phyloP scores from a whole-genome alignment of 1,140 invertebrate species.

The Dendrolimus kikuchii region DNA sequence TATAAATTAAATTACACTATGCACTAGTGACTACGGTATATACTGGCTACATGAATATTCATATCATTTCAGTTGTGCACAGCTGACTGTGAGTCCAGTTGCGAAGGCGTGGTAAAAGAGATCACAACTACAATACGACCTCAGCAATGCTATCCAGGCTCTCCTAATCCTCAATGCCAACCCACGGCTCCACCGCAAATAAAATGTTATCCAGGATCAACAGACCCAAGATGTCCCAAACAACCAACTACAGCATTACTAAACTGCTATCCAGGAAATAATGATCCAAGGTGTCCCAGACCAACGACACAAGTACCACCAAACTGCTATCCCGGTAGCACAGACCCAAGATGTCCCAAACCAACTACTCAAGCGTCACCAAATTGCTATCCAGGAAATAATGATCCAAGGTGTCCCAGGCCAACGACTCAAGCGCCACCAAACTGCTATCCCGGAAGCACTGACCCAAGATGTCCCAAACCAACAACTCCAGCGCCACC shows the following conservation, averaged over 20 bases:
- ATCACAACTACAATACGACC: conserved; percentile 37
- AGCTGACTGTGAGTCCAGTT: conserved; percentile 51
- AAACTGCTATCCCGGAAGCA: conserved; percentile 58
- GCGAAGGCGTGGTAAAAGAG: conserved; percentile 37
- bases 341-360: conserved; percentile 58
- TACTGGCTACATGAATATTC: background rate
- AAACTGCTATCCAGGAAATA: conserved; percentile 61
- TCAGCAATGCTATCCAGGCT: conserved; percentile 50
- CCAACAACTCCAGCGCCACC: conserved; percentile 26
- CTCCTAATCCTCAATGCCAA: conserved; percentile 11
- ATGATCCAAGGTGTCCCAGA: conserved; percentile 43
- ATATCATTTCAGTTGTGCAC: conserved; percentile 54
- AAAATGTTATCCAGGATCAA: conserved; percentile 18
- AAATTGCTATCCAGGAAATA: conserved; percentile 33
- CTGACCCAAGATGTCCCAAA: conserved; percentile 51
- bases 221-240: too few species aligned
- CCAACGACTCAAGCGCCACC: conserved; percentile 31
- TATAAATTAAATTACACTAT: too few species aligned
- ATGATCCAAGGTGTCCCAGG: conserved; percentile 51
- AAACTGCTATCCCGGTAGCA: conserved; percentile 24
- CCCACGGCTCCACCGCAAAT: conserved; percentile 20
- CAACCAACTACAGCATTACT: conserved; percentile 15
- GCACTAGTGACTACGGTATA: background rate
- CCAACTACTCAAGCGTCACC: conserved; percentile 26
- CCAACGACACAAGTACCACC: conserved; percentile 21